Evolutionary conservation across 2,888 invertebrate genomes (phyloP).

Genomic region (Blera fallax): DNA sequence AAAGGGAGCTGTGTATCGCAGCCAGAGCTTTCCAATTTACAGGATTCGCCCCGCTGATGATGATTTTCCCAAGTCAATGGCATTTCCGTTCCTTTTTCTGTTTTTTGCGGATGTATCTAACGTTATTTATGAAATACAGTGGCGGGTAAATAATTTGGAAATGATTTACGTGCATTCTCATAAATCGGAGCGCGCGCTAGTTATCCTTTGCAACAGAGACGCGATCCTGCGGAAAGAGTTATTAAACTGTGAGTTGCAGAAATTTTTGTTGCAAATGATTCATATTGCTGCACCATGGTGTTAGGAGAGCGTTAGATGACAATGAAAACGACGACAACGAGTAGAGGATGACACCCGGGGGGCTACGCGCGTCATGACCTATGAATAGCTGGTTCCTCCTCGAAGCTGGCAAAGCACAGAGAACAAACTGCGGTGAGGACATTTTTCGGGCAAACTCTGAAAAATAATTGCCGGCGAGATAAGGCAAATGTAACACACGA

Average conservation of each 20-base stretch:
- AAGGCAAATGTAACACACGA: constrained; percentile 11
- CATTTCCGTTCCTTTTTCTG: background rate
- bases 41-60: constrained; percentile 14
- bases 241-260: constrained; percentile 40
- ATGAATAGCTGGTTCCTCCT: constrained; percentile 32
- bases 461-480: constrained; percentile 47
- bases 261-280: constrained; percentile 48
- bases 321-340: constrained; percentile 13
- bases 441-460: background rate
- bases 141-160: constrained; percentile 46
- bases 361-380: constrained; percentile 26
- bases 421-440: constrained; percentile 14
- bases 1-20: constrained; percentile 39
- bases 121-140: constrained; percentile 54
- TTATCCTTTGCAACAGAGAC: constrained; percentile 8
- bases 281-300: constrained; percentile 59
- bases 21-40: constrained; percentile 59
- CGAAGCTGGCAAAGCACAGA: background rate
- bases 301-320: constrained; percentile 40
- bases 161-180: constrained; percentile 42
- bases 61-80: constrained; percentile 51
- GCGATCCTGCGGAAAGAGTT: background rate
- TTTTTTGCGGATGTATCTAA: constrained; percentile 36
- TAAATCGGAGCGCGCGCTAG: constrained; percentile 23
- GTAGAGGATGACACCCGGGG: constrained; percentile 39